These are phyloP conservation scores for Muntiacus muntjak DNA, from an alignment of 2,113 vertebrate species.

Conservation along the genomic window DNA sequence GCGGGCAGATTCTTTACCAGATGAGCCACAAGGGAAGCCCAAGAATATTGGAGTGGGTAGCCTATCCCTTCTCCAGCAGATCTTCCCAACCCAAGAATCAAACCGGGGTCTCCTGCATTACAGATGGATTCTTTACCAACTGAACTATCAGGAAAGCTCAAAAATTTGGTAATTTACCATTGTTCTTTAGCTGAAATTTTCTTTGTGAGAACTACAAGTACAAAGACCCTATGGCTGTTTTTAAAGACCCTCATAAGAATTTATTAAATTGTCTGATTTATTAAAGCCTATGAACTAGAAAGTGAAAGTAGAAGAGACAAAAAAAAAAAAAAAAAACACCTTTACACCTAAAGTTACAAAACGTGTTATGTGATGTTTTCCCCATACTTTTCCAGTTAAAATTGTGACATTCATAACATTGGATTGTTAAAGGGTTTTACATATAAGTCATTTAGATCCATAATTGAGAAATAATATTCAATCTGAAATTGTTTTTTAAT, in stretches of 20 bases:
- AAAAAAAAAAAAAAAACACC: neutral
- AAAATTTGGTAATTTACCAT: neutral
- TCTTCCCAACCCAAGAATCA: neutral
- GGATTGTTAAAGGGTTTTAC: neutral
- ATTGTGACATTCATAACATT: neutral
- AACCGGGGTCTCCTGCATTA: neutral
- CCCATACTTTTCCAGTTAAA: neutral
- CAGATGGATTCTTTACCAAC: neutral
- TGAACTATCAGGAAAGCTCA: neutral
- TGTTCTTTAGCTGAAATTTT: neutral
- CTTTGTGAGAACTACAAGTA: neutral
- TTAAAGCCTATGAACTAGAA: neutral
- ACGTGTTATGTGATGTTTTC: neutral
- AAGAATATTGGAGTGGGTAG: neutral
- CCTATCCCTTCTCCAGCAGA: neutral
- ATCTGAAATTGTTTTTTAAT: neutral
- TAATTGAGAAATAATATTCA: neutral
- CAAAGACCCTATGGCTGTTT: neutral
- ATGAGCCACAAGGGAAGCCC: neutral
- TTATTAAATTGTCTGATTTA: neutral
- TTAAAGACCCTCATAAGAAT: neutral
- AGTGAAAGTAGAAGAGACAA: neutral
- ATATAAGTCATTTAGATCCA: neutral
- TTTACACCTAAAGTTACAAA: neutral
- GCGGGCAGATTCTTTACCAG: neutral